Percentiles rank a stretch among this genome's conserved stretches.
Conservation (phyloP, 2,113 vertebrate species). For the Cyphomyrus discorhynchus region DNA sequence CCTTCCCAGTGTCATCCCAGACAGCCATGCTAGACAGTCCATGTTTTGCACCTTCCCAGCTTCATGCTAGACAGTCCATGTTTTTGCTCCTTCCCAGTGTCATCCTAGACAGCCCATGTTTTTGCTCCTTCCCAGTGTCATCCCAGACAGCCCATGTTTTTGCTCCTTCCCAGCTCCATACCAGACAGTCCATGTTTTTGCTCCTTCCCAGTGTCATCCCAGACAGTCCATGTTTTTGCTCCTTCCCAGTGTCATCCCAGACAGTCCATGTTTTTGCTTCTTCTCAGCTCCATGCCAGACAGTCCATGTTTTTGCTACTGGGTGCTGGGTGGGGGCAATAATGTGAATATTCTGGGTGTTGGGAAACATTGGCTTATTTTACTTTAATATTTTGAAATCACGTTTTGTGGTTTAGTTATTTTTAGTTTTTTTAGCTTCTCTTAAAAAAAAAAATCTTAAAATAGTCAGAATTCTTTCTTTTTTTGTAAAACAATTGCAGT, state of each 20-base stretch:
- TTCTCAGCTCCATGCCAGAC: no score
- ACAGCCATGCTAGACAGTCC: no score
- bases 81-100: no score
- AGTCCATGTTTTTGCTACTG: background rate
- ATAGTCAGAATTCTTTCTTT: background rate
- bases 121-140: fast-evolving
- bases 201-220: no score
- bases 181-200: no score
- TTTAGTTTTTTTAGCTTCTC: background rate
- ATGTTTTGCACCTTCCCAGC: no score
- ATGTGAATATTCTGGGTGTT: background rate
- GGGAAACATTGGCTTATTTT: background rate
- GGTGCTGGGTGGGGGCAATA: background rate
- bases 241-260: fast-evolving
- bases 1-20: no score
- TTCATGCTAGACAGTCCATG: no score
- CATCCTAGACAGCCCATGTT: no score
- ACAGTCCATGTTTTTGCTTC: no score
- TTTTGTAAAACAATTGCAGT: background rate
- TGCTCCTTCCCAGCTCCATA: fast-evolving
- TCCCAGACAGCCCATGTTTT: no score
- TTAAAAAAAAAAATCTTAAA: background rate
- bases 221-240: no score
- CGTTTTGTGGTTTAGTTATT: background rate
- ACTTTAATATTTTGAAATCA: background rate